phyloP scores from a whole-genome alignment of 2,797 vertebrate species.

The Muscicapa striata region DNA sequence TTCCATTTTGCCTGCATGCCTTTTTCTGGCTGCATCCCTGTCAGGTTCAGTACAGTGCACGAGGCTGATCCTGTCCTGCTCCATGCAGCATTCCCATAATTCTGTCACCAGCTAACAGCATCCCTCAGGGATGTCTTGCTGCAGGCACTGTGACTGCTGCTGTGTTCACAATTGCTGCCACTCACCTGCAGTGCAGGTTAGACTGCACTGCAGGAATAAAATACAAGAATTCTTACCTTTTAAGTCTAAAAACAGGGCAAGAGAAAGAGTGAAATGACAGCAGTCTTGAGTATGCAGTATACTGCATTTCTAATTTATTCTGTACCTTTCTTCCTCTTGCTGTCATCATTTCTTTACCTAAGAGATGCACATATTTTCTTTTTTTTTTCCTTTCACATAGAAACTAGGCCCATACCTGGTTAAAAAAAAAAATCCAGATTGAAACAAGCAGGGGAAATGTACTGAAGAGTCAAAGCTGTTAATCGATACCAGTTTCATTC shows the following conservation, averaged over 20 bases:
- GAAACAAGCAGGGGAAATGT: background rate
- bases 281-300: background rate
- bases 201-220: background rate
- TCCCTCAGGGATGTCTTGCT: background rate
- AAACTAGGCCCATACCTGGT: background rate
- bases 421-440: background rate
- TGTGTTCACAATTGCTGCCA: background rate
- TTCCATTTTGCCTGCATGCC: background rate
- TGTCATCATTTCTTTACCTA: background rate
- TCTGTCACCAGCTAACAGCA: too few relatives aligned
- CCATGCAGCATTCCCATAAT: background rate
- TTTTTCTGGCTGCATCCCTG: background rate
- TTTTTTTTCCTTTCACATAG: background rate
- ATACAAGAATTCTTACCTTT: background rate
- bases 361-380: background rate
- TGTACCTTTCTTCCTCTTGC: background rate
- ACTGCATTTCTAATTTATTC: background rate
- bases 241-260: background rate
- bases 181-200: background rate
- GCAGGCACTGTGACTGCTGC: background rate
- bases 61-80: background rate
- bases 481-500: background rate
- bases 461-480: background rate
- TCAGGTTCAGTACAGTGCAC: background rate
- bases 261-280: background rate